These are phyloP conservation scores for Cataglyphis rosenhaueri DNA, from an alignment of 2,888 invertebrate species.

Conservation along the genomic window DNA sequence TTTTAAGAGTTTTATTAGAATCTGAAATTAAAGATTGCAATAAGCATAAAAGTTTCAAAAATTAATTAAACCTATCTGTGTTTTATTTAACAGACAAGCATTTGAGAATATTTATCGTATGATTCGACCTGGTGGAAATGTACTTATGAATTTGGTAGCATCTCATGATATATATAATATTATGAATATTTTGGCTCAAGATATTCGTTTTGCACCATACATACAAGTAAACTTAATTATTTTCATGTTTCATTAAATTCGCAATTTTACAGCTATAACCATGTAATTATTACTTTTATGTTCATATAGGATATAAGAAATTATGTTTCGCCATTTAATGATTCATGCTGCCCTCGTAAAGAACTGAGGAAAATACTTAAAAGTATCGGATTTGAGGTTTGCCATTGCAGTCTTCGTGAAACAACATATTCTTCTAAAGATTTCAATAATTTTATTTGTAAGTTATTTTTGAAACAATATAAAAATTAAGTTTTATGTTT, in stretches of 20 bases:
- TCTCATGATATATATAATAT: constrained; percentile 90
- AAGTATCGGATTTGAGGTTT: neutral
- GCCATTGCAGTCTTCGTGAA: neutral
- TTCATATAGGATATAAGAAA: neutral
- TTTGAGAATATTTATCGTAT: constrained; percentile 89
- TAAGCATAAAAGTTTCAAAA: constrained; percentile 55
- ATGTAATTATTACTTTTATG: neutral
- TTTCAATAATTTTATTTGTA: neutral
- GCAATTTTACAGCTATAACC: too few species aligned
- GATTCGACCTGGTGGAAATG: constrained; percentile 89
- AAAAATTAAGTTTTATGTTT: neutral
- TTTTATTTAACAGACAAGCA: constrained; percentile 86
- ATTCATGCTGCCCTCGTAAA: neutral
- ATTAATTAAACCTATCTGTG: neutral
- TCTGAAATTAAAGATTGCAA: neutral
- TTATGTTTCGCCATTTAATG: neutral
- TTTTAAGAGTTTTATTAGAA: neutral
- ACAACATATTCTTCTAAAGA: neutral
- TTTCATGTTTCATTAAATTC: neutral
- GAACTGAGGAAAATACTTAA: neutral
- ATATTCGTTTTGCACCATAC: constrained; percentile 88
- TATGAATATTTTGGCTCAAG: constrained; percentile 88
- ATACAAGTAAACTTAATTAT: constrained; percentile 86
- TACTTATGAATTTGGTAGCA: constrained; percentile 89
- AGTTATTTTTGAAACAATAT: neutral